A percentile compares a stretch with the other conserved stretches of the same genome.
phyloP scores from a whole-genome alignment of 2,797 vertebrate species.

The Cercopithecus hamlyni region DNA sequence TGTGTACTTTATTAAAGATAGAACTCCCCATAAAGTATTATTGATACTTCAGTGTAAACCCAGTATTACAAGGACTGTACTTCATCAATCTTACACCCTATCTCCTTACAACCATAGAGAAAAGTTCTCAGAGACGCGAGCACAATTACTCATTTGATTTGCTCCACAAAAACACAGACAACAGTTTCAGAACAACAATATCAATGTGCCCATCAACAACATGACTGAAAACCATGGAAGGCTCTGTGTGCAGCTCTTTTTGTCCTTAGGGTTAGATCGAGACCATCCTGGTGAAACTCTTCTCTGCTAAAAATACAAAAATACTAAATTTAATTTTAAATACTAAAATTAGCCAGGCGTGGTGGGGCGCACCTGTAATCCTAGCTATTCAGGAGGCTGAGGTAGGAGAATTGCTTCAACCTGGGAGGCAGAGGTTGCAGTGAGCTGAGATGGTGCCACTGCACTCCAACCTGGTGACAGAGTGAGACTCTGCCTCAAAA shows the following conservation, averaged over 20 bases:
- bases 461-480: not conserved
- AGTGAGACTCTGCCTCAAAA: not conserved
- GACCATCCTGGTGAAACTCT: not conserved
- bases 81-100: not conserved
- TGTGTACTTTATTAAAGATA: not conserved
- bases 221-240: not conserved
- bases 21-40: not conserved
- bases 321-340: no score
- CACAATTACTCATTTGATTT: not conserved
- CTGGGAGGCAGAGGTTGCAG: not conserved
- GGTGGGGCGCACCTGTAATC: not conserved
- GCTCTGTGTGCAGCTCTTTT: not conserved
- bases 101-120: not conserved
- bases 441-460: not conserved
- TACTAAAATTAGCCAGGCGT: not conserved
- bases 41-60: not conserved
- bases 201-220: fast-evolving
- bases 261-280: not conserved
- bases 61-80: not conserved
- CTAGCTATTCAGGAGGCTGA: not conserved
- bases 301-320: not conserved
- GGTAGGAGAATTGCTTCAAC: not conserved
- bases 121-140: not conserved
- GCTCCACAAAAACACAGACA: not conserved
- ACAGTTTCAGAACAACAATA: not conserved